Evolutionary conservation across 2,113 vertebrate genomes (phyloP), one percentile per base, ranked within the genome.

Genomic region (Apistogramma diplotaenia): DNA sequence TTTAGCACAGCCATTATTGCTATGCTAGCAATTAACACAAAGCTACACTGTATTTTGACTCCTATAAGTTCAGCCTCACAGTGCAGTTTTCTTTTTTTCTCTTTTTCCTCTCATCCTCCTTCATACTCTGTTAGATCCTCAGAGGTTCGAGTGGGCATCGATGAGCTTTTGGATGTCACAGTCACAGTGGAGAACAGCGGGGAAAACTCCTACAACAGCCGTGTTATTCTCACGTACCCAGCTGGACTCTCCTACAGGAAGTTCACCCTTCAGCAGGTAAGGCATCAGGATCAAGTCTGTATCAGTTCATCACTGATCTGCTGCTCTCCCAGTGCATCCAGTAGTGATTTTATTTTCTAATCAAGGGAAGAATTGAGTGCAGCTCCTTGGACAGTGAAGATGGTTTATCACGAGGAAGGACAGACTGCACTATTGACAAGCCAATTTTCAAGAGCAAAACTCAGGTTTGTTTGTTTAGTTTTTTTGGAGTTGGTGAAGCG

Each of bases 61-160:
- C 31, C 5, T 5, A 29, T 29, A 31, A 31, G 6, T 31, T 31
- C 5, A 31, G 31, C 6, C 31, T 31, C 33, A 35, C 7, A 8
- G 33, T 35, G 33, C 33, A 35, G 33, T n/a, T n/a, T n/a, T n/a
- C n/a, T n/a, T n/a, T n/a, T n/a, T n/a, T n/a, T n/a, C n/a, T n/a
- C n/a, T n/a, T n/a, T n/a, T n/a, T n/a, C n/a, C n/a, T n/a, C n/a
- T n/a, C n/a, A 21, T 73, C 55, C 10, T 27, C 15, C 1, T 35
- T 18, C 59, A 55, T 35, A 35, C 3, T 35, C 13, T 62, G 0
- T 76, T 85, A 96, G 95, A 2, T 82, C 91, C 3, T 78, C 57
- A 29, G 91, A 74, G 29, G 60, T 96, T 57, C 82, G 67, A 75
- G 95, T 97, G 13, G 96, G 96, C 57, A 94, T 94, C 40, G 92